A percentile compares a stretch with the other conserved stretches of the same genome.
phyloP scores from a whole-genome alignment of 2,797 vertebrate species.

The Gymnopithys bicolor region DNA sequence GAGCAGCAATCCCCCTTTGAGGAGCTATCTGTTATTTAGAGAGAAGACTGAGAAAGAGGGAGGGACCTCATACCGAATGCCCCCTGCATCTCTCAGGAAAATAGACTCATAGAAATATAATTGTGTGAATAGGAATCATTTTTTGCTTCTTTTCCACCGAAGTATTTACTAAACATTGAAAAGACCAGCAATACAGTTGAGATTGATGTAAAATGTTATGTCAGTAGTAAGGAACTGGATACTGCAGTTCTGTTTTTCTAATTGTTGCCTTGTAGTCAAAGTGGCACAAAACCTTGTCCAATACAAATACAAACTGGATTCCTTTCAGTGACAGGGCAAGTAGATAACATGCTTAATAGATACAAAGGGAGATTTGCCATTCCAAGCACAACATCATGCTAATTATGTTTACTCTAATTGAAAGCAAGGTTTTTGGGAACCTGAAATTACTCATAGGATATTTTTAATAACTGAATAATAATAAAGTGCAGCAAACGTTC shows the following conservation, averaged over 20 bases:
- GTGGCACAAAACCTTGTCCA: slow-evolving; percentile 63
- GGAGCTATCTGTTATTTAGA: slow-evolving; percentile 50
- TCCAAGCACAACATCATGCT: slow-evolving; percentile 78
- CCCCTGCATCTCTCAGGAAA: slow-evolving; percentile 31
- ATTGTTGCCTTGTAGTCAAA: slow-evolving; percentile 64
- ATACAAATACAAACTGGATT: slow-evolving; percentile 68
- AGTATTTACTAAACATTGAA: slow-evolving; percentile 38
- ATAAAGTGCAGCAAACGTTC: slow-evolving; percentile 78
- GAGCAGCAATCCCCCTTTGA: not conserved
- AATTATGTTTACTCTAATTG: slow-evolving; percentile 87
- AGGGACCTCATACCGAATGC: slow-evolving; percentile 6
- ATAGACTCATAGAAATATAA: slow-evolving; percentile 20
- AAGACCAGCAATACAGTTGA: slow-evolving; percentile 37
- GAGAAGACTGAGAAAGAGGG: slow-evolving; percentile 3
- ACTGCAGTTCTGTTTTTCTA: slow-evolving; percentile 41
- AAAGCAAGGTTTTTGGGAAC: slow-evolving; percentile 79
- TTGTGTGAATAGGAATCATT: not conserved
- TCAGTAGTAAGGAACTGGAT: slow-evolving; percentile 35
- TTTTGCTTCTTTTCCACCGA: not conserved
- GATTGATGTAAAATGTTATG: slow-evolving; percentile 34
- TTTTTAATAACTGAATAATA: slow-evolving; percentile 77
- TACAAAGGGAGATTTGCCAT: slow-evolving; percentile 79
- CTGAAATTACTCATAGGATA: slow-evolving; percentile 79
- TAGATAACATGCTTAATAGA: slow-evolving; percentile 79
- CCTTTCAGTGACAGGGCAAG: slow-evolving; percentile 73